phyloP scores from a whole-genome alignment of 2,888 invertebrate genomes.

The Lepidochitona cinerea region DNA sequence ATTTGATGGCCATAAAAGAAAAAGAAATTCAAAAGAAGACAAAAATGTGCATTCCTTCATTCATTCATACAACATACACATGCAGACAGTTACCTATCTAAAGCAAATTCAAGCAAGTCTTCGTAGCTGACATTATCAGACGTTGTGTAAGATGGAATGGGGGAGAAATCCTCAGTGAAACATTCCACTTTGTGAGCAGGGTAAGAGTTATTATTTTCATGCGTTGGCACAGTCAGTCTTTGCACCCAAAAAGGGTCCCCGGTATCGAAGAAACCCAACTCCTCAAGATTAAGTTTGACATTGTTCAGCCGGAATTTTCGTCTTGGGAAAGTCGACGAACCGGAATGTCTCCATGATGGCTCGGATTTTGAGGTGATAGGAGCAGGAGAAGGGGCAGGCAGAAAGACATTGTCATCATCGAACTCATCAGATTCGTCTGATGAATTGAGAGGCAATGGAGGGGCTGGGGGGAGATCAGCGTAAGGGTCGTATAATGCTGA shows the following conservation, averaged over 20 bases:
- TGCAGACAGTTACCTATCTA: slow-evolving; percentile 74
- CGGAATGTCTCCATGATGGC: slow-evolving; percentile 26
- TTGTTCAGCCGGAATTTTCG: slow-evolving; percentile 49
- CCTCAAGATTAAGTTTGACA: slow-evolving; percentile 55
- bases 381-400: slow-evolving; percentile 17
- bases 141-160: slow-evolving; percentile 70
- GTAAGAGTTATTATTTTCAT: slow-evolving; percentile 37
- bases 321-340: slow-evolving; percentile 46
- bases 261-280: slow-evolving; percentile 59
- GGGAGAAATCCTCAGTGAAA: slow-evolving; percentile 73
- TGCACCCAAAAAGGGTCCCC: slow-evolving; percentile 65
- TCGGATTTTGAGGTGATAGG: neutral
- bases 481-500: slow-evolving; percentile 33
- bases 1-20: too few species aligned
- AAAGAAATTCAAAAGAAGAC: too few species aligned
- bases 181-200: slow-evolving; percentile 16
- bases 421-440: slow-evolving; percentile 1
- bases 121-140: slow-evolving; percentile 92
- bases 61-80: too few species aligned
- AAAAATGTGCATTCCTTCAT: too few species aligned
- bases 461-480: slow-evolving; percentile 44
- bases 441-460: slow-evolving; percentile 40
- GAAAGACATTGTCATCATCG: slow-evolving; percentile 44
- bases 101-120: slow-evolving; percentile 89
- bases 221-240: slow-evolving; percentile 43